A percentile compares a stretch with the other conserved stretches of the same genome.
Conservation (phyloP, 2,888 invertebrate genomes). For the Cerceris ruficornis region DNA sequence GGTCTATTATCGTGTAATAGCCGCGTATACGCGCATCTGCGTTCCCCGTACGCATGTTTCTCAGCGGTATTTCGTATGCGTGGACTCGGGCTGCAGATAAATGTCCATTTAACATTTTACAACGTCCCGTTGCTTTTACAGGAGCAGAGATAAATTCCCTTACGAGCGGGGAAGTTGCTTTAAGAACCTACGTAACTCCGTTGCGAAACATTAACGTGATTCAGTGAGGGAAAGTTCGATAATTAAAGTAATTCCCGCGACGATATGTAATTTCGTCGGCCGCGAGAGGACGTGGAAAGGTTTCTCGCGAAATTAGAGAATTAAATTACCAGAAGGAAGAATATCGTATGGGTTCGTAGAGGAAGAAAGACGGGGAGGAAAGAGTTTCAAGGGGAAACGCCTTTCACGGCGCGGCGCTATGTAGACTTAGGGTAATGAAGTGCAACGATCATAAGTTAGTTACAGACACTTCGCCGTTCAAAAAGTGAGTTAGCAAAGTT, state of each 20-base stretch:
- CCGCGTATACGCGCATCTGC: conserved; percentile 24
- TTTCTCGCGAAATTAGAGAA: too few relatives aligned
- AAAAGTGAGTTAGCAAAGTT: conserved; percentile 55
- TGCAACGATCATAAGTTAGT: conserved; percentile 58
- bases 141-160: conserved; percentile 12
- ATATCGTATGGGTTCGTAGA: neutral
- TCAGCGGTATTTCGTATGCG: conserved; percentile 4
- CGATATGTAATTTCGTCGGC: too few relatives aligned
- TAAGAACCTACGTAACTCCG: neutral
- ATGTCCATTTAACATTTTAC: conserved; percentile 35
- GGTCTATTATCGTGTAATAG: conserved; percentile 54
- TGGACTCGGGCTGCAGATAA: conserved; percentile 25
- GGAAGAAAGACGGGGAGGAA: conserved; percentile 29
- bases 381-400: conserved; percentile 39
- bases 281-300: too few relatives aligned
- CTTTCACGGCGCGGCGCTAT: conserved; percentile 14
- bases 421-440: conserved; percentile 55
- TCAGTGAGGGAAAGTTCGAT: neutral
- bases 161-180: neutral
- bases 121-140: conserved; percentile 17
- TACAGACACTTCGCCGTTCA: conserved; percentile 36
- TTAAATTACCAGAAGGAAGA: neutral
- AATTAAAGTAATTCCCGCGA: neutral
- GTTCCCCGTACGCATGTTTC: conserved; percentile 10
- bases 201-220: neutral